Evolutionary conservation across 2,113 vertebrate species (phyloP), one percentile per base, ranked within the genome.

Genomic region (Platysteira castanea): DNA sequence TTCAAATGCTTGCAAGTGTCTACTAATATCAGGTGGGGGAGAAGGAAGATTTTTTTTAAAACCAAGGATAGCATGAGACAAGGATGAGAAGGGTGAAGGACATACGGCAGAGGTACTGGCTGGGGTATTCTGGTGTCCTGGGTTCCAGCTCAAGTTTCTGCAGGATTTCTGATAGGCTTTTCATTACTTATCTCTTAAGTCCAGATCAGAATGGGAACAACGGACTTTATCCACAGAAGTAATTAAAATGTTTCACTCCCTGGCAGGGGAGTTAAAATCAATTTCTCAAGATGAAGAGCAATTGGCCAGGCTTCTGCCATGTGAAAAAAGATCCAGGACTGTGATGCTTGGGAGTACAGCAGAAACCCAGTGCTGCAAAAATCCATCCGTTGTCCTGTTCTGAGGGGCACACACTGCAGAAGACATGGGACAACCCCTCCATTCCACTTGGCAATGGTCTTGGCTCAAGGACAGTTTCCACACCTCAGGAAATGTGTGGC

Each of bases 231-330:
- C 93, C 91, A 71, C 68, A 95, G 79, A 87, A 95, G 95, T 96
- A 95, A 96, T 96, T 96, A 97, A 93, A 93, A 95, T 75, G 91
- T 96, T 93, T 86, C 76, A 67, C 89, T 96, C 80, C 71, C 73
- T 95, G 95, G 93, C 86, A 93, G 83, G 30, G 46, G 90, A 97
- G 83, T 92, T 94, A 94, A 94, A 97, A 96, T 95, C 96, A 90
- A 94, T 97, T 92, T 88, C 71, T 95, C 67, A 85, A 83, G 71
- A 88, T 27, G 82, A 93, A 84, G 78, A 94, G 63, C 67, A 79
- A 83, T 35, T 90, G 90, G 67, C 85, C 71, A 35, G 46, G 88
- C 63, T 77, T 77, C 92, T 93, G 82, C 83, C 14, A 2, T 65
- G 71, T 7, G 0, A 83, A n/a, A 76, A 71, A 79, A 60, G 70